phyloP scores from a whole-genome alignment of 2,113 vertebrate species.

The Orthonyx spaldingii region DNA sequence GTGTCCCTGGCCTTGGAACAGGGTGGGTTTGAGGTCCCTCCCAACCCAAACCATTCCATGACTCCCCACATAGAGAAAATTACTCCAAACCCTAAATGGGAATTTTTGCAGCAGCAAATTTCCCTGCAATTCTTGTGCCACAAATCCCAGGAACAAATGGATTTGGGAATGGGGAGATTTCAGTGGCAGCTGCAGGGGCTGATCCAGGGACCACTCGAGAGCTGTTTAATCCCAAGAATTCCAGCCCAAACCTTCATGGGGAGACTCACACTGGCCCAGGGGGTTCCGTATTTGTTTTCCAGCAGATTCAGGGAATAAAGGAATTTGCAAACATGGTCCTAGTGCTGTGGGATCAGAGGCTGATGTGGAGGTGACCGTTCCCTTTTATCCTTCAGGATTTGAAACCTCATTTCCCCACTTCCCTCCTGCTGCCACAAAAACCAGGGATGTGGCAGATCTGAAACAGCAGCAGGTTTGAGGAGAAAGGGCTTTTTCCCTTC shows the following conservation, averaged over 20 bases:
- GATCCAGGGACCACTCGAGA: neutral
- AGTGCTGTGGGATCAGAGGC: neutral
- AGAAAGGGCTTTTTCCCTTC: neutral
- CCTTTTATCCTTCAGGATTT: neutral
- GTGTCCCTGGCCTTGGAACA: no score
- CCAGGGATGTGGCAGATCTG: neutral
- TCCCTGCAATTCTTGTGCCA: neutral
- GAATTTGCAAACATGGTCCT: rapidly evolving
- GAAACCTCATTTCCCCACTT: neutral
- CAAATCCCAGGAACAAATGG: neutral
- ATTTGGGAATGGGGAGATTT: neutral
- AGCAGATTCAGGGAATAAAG: neutral
- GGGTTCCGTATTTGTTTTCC: neutral
- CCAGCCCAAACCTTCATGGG: neutral
- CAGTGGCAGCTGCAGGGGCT: neutral
- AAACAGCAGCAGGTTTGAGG: neutral
- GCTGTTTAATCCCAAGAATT: neutral
- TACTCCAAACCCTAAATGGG: neutral
- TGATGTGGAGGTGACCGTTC: neutral
- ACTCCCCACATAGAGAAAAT: neutral
- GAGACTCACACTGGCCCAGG: neutral
- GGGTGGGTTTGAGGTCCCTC: neutral
- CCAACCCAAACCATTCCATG: neutral
- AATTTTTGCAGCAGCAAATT: neutral
- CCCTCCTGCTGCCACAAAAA: neutral